These are phyloP conservation scores for Australoheros facetus DNA, from an alignment of 2,797 vertebrate species.

Conservation along the genomic window DNA sequence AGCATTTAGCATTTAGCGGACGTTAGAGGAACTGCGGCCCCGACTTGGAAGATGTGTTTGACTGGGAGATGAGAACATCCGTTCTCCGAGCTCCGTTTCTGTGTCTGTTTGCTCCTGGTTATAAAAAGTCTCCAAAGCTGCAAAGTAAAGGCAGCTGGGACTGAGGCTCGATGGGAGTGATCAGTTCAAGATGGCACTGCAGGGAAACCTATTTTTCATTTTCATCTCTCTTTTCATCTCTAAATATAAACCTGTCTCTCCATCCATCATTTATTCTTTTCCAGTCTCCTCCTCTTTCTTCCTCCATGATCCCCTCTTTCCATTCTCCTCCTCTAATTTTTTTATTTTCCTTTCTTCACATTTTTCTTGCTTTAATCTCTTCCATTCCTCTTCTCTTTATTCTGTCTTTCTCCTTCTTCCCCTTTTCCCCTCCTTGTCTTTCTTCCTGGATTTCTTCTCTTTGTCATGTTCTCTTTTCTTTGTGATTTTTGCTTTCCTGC, in stretches of 20 bases:
- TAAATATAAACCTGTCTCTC: slow-evolving; percentile 52
- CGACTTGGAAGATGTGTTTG: not conserved
- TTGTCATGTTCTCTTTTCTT: not conserved
- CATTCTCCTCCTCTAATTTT: not conserved
- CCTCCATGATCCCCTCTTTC: not conserved
- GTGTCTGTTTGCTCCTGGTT: slow-evolving; percentile 18
- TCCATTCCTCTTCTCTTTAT: not conserved
- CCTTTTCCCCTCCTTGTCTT: not conserved
- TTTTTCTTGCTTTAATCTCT: not conserved
- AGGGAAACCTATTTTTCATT: slow-evolving; percentile 51
- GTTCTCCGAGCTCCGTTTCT: not conserved
- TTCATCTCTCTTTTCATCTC: slow-evolving; percentile 63
- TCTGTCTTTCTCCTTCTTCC: not conserved
- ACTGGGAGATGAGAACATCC: not conserved
- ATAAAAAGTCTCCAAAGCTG: slow-evolving; percentile 28
- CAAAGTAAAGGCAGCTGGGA: slow-evolving; percentile 62
- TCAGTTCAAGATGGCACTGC: slow-evolving; percentile 63
- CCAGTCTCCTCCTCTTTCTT: slow-evolving; percentile 29
- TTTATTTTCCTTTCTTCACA: not conserved
- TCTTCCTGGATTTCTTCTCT: not conserved
- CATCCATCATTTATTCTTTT: slow-evolving; percentile 45
- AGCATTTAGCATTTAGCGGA: not conserved
- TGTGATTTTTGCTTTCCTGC: not conserved
- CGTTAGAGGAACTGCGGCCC: not conserved
- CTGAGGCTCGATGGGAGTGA: slow-evolving; percentile 54